phyloP scores from a whole-genome alignment of 2,797 vertebrate species.

The Hyperoplus lanceolatus region DNA sequence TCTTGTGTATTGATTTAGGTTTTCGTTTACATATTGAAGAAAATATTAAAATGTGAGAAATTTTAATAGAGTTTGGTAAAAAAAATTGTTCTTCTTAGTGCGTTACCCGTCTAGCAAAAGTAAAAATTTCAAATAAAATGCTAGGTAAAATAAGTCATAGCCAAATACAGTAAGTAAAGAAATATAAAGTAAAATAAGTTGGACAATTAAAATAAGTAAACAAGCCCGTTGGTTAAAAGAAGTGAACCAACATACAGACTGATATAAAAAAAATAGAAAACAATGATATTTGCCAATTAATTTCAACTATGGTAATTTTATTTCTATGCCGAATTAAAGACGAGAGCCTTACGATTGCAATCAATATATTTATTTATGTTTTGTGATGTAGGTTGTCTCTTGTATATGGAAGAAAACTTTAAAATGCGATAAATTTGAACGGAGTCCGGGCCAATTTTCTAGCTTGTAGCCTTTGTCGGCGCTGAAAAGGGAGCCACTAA shows the following conservation, averaged over 20 bases:
- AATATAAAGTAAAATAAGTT: too few relatives aligned
- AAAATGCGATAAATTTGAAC: not conserved
- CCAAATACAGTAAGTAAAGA: too few relatives aligned
- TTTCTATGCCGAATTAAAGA: not conserved
- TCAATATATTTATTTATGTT: accelerated
- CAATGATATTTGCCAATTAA: too few relatives aligned
- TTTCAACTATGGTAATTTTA: not conserved
- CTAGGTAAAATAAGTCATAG: too few relatives aligned
- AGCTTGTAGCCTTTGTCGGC: not conserved
- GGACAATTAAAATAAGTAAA: too few relatives aligned
- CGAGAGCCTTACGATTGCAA: accelerated
- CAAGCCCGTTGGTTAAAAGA: too few relatives aligned
- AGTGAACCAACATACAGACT: too few relatives aligned
- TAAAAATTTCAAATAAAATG: too few relatives aligned
- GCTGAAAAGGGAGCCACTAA: accelerated
- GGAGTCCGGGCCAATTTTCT: not conserved
- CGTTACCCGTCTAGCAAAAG: too few relatives aligned
- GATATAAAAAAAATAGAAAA: too few relatives aligned
- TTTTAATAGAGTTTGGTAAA: not conserved
- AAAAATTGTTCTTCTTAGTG: not conserved
- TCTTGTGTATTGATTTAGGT: accelerated
- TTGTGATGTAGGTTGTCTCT: accelerated
- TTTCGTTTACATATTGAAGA: accelerated
- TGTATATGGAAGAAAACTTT: accelerated
- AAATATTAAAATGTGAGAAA: accelerated